Percentiles rank a stretch among this genome's conserved stretches.
Evolutionary conservation across 2,888 invertebrate species (phyloP).

Genomic region (Cyclophora punctaria): DNA sequence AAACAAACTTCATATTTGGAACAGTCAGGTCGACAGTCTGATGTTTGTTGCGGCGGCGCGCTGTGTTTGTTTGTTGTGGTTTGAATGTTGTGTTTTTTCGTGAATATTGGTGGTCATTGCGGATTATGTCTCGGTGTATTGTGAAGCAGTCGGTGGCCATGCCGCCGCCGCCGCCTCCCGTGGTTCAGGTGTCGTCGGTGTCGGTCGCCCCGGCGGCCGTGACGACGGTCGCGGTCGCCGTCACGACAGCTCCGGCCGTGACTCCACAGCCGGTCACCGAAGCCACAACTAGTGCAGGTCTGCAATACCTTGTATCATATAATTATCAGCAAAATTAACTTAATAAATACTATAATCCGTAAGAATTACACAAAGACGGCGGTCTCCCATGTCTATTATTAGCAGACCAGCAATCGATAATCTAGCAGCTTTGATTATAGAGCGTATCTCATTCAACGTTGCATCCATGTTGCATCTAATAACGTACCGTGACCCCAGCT

Average conservation of each 20-base stretch:
- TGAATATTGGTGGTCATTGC: constrained; percentile 30
- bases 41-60: constrained; percentile 58
- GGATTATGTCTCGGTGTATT: constrained; percentile 64
- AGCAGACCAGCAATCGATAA: too few relatives aligned
- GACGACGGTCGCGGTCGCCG: constrained; percentile 27
- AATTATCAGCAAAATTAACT: too few relatives aligned
- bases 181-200: constrained; percentile 21
- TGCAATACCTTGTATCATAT: constrained; percentile 1
- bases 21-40: constrained; percentile 57
- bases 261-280: constrained; percentile 32
- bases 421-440: too few relatives aligned
- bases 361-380: too few relatives aligned
- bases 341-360: too few relatives aligned
- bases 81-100: constrained; percentile 38
- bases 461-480: too few relatives aligned
- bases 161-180: constrained; percentile 33
- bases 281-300: constrained; percentile 34
- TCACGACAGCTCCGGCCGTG: constrained; percentile 24
- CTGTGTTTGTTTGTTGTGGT: constrained; percentile 22
- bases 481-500: too few relatives aligned
- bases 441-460: too few relatives aligned
- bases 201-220: constrained; percentile 26
- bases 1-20: constrained; percentile 70
- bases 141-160: constrained; percentile 63
- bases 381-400: too few relatives aligned